These are phyloP conservation scores for Myrmecobius fasciatus DNA, from an alignment of 2,113 vertebrate genomes.

Conservation along the genomic window DNA sequence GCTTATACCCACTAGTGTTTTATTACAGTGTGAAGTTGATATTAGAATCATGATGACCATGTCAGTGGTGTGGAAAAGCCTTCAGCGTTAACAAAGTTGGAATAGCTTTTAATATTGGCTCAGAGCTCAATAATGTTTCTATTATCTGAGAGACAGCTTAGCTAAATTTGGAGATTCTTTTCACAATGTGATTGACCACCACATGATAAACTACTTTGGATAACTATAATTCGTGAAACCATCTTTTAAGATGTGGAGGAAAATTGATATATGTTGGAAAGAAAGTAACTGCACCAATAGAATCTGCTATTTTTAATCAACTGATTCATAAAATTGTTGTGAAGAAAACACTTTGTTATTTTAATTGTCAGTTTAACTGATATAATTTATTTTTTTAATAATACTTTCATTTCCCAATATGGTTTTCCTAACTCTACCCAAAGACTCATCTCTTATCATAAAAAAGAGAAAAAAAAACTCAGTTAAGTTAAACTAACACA, in stretches of 20 bases:
- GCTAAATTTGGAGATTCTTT: neutral
- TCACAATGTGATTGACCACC: neutral
- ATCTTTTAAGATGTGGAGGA: neutral
- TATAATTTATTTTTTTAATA: too few species aligned
- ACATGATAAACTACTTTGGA: neutral
- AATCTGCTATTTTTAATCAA: neutral
- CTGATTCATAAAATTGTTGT: neutral
- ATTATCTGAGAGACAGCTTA: neutral
- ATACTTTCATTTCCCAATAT: too few species aligned
- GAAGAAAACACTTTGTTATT: neutral
- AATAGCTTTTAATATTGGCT: too few species aligned
- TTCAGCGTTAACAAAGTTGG: neutral
- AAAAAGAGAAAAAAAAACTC: too few species aligned
- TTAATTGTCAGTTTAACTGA: too few species aligned
- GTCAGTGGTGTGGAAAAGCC: neutral
- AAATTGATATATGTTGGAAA: neutral
- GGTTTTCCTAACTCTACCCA: too few species aligned
- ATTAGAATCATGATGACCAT: neutral
- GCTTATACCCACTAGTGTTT: neutral
- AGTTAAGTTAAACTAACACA: too few species aligned
- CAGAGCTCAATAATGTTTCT: neutral
- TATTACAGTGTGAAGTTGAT: neutral
- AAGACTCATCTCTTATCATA: too few species aligned
- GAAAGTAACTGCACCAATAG: neutral
- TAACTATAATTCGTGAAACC: neutral